phyloP scores from a whole-genome alignment of 2,113 vertebrate species.

The Gavialis gangeticus region DNA sequence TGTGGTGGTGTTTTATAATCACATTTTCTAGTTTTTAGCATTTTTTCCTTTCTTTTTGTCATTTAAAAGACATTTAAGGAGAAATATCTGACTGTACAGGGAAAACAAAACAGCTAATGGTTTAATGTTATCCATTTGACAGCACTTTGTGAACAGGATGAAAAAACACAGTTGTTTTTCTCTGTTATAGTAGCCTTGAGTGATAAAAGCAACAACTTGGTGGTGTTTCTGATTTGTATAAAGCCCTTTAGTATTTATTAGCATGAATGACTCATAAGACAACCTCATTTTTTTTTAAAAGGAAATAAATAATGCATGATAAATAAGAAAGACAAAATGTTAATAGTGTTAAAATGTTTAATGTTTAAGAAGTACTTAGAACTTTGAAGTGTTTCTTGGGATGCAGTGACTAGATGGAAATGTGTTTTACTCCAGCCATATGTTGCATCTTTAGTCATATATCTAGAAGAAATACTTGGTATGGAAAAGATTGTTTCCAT shows the following conservation, averaged over 20 bases:
- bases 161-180: not conserved
- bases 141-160: not conserved
- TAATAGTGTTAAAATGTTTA: no score
- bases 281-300: not conserved
- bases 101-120: slow-evolving; percentile 42
- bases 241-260: not conserved
- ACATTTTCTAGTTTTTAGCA: not conserved
- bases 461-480: not conserved
- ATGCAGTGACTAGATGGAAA: not conserved
- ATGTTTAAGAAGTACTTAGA: not conserved
- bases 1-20: not conserved
- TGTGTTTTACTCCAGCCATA: not conserved
- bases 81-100: slow-evolving; percentile 19
- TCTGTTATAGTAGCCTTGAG: not conserved
- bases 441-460: not conserved
- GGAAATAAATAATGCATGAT: not conserved
- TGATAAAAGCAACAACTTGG: slow-evolving; percentile 44
- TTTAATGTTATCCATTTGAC: slow-evolving; percentile 5
- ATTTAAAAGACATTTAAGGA: not conserved
- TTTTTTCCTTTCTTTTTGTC: not conserved
- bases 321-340: no score
- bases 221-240: not conserved
- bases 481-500: not conserved
- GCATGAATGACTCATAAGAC: not conserved
- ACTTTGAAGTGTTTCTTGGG: slow-evolving; percentile 6